A percentile compares a stretch with the other conserved stretches of the same genome.
phyloP scores from a whole-genome alignment of 2,888 invertebrate genomes.

The Serrognathus titanus region DNA sequence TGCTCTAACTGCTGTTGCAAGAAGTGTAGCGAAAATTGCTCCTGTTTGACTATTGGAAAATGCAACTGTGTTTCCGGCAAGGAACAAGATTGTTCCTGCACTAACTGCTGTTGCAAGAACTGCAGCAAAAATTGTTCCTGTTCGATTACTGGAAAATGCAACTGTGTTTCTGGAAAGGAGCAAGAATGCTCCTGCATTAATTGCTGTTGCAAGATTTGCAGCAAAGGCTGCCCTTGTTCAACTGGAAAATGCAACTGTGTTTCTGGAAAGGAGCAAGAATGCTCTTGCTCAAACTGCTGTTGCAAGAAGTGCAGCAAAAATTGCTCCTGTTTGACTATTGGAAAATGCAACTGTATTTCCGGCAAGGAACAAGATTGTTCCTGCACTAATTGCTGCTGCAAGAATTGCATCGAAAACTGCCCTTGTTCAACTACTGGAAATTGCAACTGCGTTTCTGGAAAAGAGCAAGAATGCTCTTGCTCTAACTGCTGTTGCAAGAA shows the following conservation, averaged over 20 bases:
- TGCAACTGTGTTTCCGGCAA: background rate
- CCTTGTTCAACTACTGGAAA: background rate
- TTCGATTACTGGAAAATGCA: background rate
- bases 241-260: background rate
- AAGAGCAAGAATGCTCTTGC: conserved; percentile 6
- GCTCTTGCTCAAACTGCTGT: conserved; percentile 3
- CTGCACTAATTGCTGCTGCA: background rate
- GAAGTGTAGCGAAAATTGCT: conserved; percentile 1
- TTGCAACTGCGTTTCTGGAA: conserved; percentile 14
- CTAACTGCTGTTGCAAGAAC: background rate
- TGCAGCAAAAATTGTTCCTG: background rate
- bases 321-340: background rate
- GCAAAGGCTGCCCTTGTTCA: background rate
- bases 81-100: background rate
- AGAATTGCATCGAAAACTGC: background rate
- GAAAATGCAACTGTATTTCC: too few relatives aligned
- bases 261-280: background rate
- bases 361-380: too few relatives aligned
- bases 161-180: background rate
- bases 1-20: conserved; percentile 9
- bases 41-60: background rate
- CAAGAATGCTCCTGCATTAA: background rate
- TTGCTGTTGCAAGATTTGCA: background rate
- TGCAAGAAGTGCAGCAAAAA: background rate
- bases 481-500: conserved; percentile 5